phyloP scores from a whole-genome alignment of 1,140 invertebrate genomes.

The Aleiodes sp. region DNA sequence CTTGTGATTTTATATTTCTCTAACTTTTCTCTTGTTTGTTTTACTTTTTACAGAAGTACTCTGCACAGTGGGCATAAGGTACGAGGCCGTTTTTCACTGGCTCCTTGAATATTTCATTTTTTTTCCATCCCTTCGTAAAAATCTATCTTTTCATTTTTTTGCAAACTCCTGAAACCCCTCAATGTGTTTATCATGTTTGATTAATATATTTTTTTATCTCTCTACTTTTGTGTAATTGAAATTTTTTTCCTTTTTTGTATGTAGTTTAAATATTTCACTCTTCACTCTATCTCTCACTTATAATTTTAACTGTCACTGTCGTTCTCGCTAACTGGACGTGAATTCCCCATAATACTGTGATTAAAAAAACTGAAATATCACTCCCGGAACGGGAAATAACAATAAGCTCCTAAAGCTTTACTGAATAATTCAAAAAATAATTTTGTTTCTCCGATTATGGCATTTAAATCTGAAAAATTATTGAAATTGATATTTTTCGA shows the following conservation, averaged over 20 bases:
- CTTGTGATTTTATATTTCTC: conserved; percentile 54
- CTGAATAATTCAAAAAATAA: not conserved
- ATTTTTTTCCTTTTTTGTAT: too few species aligned
- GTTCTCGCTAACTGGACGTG: not conserved
- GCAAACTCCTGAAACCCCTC: too few species aligned
- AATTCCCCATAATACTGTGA: not conserved
- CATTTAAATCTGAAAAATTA: not conserved
- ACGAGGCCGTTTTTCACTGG: conserved; percentile 40
- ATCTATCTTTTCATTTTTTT: too few species aligned
- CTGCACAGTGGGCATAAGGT: conserved; percentile 65
- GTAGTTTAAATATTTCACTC: too few species aligned
- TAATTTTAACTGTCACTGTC: not conserved
- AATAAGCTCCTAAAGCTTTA: not conserved
- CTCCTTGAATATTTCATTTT: conserved; percentile 11
- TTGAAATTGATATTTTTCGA: not conserved
- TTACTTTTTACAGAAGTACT: conserved; percentile 65
- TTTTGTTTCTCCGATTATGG: not conserved
- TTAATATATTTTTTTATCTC: too few species aligned
- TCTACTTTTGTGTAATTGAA: too few species aligned
- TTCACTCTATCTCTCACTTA: too few species aligned
- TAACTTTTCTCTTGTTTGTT: conserved; percentile 63
- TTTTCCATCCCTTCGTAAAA: conserved; percentile 13
- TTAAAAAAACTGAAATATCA: not conserved
- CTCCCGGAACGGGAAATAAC: not conserved
- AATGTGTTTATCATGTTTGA: too few species aligned